phyloP scores from a whole-genome alignment of 2,113 vertebrate genomes.

The Myotis lucifugus region DNA sequence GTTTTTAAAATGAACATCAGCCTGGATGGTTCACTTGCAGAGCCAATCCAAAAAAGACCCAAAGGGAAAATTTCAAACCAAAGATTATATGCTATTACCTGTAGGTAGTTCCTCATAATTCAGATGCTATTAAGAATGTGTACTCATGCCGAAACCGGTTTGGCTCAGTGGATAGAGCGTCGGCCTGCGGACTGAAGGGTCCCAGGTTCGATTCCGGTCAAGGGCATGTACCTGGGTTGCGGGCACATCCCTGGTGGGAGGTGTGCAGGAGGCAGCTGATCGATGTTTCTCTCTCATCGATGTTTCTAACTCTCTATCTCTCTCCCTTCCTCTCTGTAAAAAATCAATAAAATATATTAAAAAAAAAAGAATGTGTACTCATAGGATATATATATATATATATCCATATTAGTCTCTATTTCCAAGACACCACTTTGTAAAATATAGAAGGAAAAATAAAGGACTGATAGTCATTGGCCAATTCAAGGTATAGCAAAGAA shows the following conservation, averaged over 20 bases:
- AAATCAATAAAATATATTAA: too few relatives aligned
- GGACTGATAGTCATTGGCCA: background rate
- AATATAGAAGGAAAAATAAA: background rate
- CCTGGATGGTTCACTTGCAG: background rate
- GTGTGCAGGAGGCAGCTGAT: too few relatives aligned
- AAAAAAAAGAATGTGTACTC: too few relatives aligned
- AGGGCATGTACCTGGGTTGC: too few relatives aligned
- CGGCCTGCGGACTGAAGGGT: too few relatives aligned
- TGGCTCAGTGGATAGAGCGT: too few relatives aligned
- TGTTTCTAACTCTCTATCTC: too few relatives aligned
- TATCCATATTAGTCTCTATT: background rate
- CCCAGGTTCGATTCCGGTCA: too few relatives aligned
- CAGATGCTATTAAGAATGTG: background rate
- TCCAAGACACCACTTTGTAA: conserved; percentile 10
- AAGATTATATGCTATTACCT: background rate
- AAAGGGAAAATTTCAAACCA: background rate
- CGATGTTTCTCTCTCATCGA: too few relatives aligned
- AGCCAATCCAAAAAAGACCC: background rate
- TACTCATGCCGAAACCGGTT: background rate
- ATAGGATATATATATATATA: background rate
- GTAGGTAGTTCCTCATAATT: background rate
- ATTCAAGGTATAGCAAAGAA: background rate
- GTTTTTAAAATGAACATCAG: conserved; percentile 29
- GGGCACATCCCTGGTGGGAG: too few relatives aligned
- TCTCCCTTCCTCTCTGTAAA: too few relatives aligned